Evolutionary conservation across 2,113 vertebrate genomes (phyloP), one percentile per base, ranked within the genome.

Genomic region (Oxyura jamaicensis): DNA sequence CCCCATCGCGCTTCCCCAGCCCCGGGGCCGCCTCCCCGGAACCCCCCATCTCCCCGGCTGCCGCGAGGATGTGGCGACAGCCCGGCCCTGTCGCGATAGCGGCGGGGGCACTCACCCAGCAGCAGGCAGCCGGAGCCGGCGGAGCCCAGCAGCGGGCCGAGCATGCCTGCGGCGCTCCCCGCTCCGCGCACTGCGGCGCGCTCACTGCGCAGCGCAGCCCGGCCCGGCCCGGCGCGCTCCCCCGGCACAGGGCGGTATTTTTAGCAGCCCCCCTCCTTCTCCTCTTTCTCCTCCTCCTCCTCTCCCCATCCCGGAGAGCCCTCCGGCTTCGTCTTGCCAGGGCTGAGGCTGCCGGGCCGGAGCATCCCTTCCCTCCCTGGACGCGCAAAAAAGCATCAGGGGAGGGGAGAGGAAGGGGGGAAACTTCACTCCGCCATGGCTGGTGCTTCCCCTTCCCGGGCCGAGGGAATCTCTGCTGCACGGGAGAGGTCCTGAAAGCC

Each of bases 51-150:
- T 35, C 33, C 13, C 59, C 22, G 19, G 10, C 46, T 20, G 46
- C 19, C 19, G 46, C 20, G 46, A 21, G 19, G 46, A 46, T 46
- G 19, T 46, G 19, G 46, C 46, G 46, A 48, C 21, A 48, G 46
- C 46, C 46, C 46, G 20, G 46, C 46, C 46, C 46, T 48, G 46
- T 48, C 46, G 20, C 46, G 46, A 48, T 48, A 48, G 59, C 35
- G 9, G n/a, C 22, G 41, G 28, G 6, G n/a, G 35, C 68, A 90
- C 98, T 98, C 95, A 98, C 98, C 98, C 68, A 97, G 79, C 33
- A 98, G 93, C 89, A 98, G 93, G 94, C 98, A 98, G 89, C 98
- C 95, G 46, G 98, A 98, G 83, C 97, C 97, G 56, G 97, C 98
- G 3, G 98, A 97, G 76, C 98, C 94, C 35, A 98, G 97, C 83